Evolutionary conservation across 2,113 vertebrate genomes (phyloP).

Genomic region (Phaethornis superciliosus): DNA sequence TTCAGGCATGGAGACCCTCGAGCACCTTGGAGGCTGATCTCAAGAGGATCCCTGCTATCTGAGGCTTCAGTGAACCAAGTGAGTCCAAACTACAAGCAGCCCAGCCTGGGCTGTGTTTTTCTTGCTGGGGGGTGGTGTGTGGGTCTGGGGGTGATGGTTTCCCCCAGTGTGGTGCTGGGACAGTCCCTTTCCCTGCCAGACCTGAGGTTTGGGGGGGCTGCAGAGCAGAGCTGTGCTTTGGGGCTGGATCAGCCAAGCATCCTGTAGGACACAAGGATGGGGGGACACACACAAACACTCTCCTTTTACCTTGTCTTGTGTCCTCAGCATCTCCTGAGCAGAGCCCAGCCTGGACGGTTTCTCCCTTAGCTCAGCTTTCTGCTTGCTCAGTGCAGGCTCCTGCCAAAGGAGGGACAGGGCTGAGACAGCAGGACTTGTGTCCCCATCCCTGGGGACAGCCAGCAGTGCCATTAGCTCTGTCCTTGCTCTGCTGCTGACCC

Average conservation of each 20-base stretch:
- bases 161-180: no score
- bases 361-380: background rate
- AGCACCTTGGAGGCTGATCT: background rate
- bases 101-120: background rate
- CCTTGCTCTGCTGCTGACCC: background rate
- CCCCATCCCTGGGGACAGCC: background rate
- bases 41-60: background rate
- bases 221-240: background rate
- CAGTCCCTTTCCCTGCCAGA: background rate
- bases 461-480: background rate
- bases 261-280: accelerated
- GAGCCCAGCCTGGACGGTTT: background rate
- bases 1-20: background rate
- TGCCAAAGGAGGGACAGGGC: background rate
- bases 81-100: background rate
- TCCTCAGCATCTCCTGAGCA: background rate
- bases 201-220: background rate
- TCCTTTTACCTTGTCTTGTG: background rate
- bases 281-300: no score
- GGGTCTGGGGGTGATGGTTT: no score
- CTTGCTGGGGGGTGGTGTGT: no score
- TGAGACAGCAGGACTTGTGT: background rate
- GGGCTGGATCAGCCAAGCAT: background rate
- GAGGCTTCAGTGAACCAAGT: background rate
- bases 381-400: background rate